These are phyloP conservation scores for Vombatus ursinus DNA, from an alignment of 2,113 vertebrate species.

Conservation along the genomic window DNA sequence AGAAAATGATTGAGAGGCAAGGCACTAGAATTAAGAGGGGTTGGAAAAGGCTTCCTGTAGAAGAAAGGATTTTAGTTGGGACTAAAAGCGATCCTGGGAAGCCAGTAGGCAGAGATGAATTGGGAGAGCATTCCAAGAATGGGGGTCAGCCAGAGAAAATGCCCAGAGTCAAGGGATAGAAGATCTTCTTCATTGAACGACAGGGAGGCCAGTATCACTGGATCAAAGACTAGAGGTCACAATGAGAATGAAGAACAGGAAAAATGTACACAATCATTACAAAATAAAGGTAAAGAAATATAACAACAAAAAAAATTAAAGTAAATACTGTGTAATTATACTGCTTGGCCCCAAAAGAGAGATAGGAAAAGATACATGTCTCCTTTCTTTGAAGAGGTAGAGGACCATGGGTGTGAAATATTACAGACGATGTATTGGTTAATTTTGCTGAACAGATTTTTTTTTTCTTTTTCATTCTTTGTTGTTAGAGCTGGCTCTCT, in stretches of 20 bases:
- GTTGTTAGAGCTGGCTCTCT: too few species aligned
- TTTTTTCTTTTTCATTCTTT: too few species aligned
- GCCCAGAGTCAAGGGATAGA: background rate
- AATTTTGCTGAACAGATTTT: too few species aligned
- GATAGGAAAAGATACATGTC: too few species aligned
- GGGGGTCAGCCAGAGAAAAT: background rate
- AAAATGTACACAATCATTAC: too few species aligned
- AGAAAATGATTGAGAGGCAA: background rate
- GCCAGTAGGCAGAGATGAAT: background rate
- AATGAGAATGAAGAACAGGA: background rate
- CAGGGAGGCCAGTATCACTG: background rate
- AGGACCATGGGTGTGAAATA: too few species aligned
- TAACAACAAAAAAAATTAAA: too few species aligned
- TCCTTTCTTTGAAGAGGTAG: too few species aligned
- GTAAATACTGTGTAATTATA: too few species aligned
- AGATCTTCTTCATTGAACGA: background rate
- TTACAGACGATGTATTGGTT: too few species aligned
- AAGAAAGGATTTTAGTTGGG: background rate
- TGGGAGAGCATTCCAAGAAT: background rate
- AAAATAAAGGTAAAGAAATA: too few species aligned
- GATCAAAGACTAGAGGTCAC: background rate
- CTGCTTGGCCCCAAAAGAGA: too few species aligned
- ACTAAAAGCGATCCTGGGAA: background rate
- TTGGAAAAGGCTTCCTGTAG: background rate
- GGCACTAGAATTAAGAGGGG: background rate